Base-by-base conservation (phyloP, 2,888 invertebrate species). In the Pseudeuparius sepicola region DNA sequence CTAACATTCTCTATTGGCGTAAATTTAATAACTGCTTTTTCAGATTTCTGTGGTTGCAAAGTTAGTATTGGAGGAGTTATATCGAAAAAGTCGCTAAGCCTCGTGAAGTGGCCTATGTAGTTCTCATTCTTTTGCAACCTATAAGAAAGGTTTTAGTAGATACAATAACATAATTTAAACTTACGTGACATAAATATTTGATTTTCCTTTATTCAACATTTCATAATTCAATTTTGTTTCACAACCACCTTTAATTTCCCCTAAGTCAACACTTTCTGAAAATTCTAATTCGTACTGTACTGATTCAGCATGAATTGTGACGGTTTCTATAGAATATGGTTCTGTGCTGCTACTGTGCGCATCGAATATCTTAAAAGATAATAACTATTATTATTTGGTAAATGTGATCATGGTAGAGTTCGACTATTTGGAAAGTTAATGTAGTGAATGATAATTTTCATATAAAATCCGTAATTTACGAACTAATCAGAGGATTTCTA, bases 271-370 rank as follows among this genome's bases (percentile, higher is more conserved):
- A 26, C 51, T 46, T 20, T 44, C 45, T 2, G 44, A 31, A 34
- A 52, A 56, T 46, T 74, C 70, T 4, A 77, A 58, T 49, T 61
- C 59, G 3, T 76, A 70, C 45, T 74, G 71, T 34, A 73, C 71
- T 31, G 71, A 70, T 56, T 78, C 75, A 1, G 71, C 75, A 30
- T 41, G 31, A 10, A 50, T 20, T 10, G 31, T 18, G 14, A 50
- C 12, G 4, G 17, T 24, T 16, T 47, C 48, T 9, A 30, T 34
- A 11, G 25, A 40, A 31, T 45, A 36, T 11, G 50, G 50, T 7
- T 42, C 38, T 1, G 5, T 10, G 7, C 13, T 34, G 10, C 17
- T 7, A n/a, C 16, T 31, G 16, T 36, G 39, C 10, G 37, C 26
- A 13, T 42, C 41, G 24, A 24, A 39, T 15, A 42, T 24, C 41